Percentiles rank a stretch among this genome's conserved stretches.
phyloP scores from a whole-genome alignment of 2,113 vertebrate species.

The Xiphophorus hellerii region DNA sequence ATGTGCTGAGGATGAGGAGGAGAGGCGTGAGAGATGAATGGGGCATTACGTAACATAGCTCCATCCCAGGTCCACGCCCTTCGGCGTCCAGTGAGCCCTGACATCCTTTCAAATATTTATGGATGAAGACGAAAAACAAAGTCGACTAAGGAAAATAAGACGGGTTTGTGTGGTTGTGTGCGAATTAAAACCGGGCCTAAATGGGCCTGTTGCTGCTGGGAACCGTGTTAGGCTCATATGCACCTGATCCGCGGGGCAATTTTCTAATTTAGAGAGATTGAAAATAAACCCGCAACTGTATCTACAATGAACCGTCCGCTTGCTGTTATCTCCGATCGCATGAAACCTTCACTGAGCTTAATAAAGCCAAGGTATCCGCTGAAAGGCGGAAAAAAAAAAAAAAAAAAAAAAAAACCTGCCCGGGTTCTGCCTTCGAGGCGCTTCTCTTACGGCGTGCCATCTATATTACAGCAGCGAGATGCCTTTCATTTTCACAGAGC shows the following conservation, averaged over 20 bases:
- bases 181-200: conserved; percentile 27
- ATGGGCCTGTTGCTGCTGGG: conserved; percentile 47
- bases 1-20: conserved; percentile 47
- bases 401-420: neutral
- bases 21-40: conserved; percentile 63
- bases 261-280: neutral
- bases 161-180: neutral
- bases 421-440: conserved; percentile 10
- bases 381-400: conserved; percentile 3
- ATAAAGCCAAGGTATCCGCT: conserved; percentile 11
- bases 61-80: conserved; percentile 71
- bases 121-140: neutral
- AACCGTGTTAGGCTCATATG: conserved; percentile 23
- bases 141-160: neutral
- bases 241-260: conserved; percentile 43
- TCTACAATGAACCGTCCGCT: neutral
- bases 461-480: neutral
- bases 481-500: neutral
- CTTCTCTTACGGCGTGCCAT: conserved; percentile 13
- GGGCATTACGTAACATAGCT: conserved; percentile 66
- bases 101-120: conserved; percentile 53
- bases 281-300: conserved; percentile 18
- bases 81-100: conserved; percentile 20
- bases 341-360: neutral
- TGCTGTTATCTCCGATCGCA: neutral